Evolutionary conservation across 2,113 vertebrate genomes (phyloP), one percentile per base, ranked within the genome.

Genomic region (Malurus cyaneus): DNA sequence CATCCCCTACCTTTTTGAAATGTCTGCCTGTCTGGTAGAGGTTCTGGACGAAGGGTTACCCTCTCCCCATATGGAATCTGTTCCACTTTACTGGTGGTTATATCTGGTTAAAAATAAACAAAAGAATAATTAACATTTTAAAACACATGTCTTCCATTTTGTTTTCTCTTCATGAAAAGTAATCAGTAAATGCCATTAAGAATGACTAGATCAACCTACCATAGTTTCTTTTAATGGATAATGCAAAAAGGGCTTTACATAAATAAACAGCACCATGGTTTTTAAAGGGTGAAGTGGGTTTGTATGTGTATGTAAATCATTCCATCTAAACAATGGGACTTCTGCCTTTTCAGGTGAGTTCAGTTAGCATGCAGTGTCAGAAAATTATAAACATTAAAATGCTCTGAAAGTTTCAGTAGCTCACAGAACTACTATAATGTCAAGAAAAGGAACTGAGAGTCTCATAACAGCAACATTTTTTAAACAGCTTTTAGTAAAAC

Each of bases 11-110:
- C 99, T 98, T 99, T 99, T 89, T 99, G 98, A 98, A 99, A 99
- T 29, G 97, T 77, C 83, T 98, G 97, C 76, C 99, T 99, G 65
- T 98, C 97, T 2, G 97, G 96, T 29, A 98, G 21, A 56, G 99
- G 99, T 59, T 99, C 99, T 44, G 99, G 99, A 88, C 99, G 98
- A 39, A 99, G 96, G n/a, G 99, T 97, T 76, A 99, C 98, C 94
- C 99, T 98, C 93, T 99, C 99, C 41, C 99, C 99, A 77, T 99
- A 99, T 12, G 99, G 98, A 66, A 99, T 99, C 85, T 99, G 98
- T 93, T 99, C 99, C 94, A 99, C 98, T 67, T 99, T 99, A 96
- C 97, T 98, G 83, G 96, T 97, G 39, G 97, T 97, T 93, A 98
- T 97, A 96, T 98, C 98, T 98, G 88, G 41, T 90, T 87, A 96